Evolutionary conservation across 2,797 vertebrate genomes (phyloP).

Genomic region (Ispidina lecontei): DNA sequence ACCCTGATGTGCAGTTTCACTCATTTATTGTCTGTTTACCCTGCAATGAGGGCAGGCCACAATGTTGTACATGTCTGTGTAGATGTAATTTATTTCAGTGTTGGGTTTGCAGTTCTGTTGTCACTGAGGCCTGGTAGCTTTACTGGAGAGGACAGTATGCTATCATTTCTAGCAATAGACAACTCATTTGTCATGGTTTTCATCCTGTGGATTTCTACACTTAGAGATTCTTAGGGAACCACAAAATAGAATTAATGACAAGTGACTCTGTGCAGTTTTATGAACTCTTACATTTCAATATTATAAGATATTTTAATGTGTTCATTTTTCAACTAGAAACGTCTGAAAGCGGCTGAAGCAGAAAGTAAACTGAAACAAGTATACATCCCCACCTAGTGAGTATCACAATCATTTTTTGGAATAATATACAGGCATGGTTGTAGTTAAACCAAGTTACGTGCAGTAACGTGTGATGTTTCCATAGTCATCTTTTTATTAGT

Average conservation of each 20-base stretch:
- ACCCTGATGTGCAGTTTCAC: not conserved
- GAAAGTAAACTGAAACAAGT: slow-evolving; percentile 99
- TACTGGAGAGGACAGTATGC: not conserved
- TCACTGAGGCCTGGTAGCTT: not conserved
- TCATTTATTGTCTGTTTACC: not conserved
- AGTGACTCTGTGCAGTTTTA: not conserved
- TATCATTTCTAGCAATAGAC: not conserved
- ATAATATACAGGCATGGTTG: not conserved
- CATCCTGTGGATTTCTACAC: not conserved
- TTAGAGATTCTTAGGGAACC: not conserved
- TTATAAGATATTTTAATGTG: slow-evolving; percentile 25
- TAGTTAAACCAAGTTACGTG: not conserved
- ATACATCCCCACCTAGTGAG: slow-evolving; percentile 99
- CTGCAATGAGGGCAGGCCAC: not conserved
- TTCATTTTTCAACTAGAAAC: slow-evolving; percentile 85
- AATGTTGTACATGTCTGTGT: accelerated
- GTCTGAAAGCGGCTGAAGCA: slow-evolving; percentile 96
- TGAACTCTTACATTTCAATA: not conserved
- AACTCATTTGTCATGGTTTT: not conserved
- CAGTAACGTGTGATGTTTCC: not conserved
- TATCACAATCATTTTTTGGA: slow-evolving; percentile 59
- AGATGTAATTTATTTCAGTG: not conserved
- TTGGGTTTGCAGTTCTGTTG: not conserved
- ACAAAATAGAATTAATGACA: not conserved
- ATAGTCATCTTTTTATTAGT: not conserved